phyloP scores from a whole-genome alignment of 2,113 vertebrate species.

The Crotalus helleri region DNA sequence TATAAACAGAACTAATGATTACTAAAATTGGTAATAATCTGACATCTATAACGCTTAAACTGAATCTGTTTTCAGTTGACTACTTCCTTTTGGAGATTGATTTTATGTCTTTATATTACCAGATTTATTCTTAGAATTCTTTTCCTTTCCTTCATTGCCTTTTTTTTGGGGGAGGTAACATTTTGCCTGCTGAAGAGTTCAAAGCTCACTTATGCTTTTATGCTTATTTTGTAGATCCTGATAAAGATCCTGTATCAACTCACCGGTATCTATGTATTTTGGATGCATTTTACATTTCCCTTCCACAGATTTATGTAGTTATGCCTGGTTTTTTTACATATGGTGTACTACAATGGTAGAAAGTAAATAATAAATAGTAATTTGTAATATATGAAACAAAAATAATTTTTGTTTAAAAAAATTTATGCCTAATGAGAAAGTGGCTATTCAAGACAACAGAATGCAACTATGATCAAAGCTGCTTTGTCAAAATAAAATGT shows the following conservation, averaged over 20 bases:
- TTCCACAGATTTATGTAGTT: not conserved
- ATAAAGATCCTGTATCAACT: not conserved
- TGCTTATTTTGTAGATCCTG: not conserved
- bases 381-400: not conserved
- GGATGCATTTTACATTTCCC: not conserved
- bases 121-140: not conserved
- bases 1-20: not conserved
- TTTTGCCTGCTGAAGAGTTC: not conserved
- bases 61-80: not conserved
- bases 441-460: not conserved
- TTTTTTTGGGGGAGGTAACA: not conserved
- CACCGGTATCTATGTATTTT: not conserved
- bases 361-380: not conserved
- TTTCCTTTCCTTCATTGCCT: not conserved
- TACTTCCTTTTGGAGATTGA: not conserved
- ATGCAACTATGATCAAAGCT: not conserved
- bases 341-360: not conserved
- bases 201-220: not conserved
- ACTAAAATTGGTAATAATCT: not conserved
- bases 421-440: not conserved
- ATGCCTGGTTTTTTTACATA: not conserved
- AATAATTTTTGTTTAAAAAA: not conserved
- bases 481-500: not conserved
- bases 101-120: not conserved
- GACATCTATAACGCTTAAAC: not conserved